Evolutionary conservation across 2,888 invertebrate genomes (phyloP), one percentile per base, ranked within the genome.

Genomic region (Tridacna crocea): DNA sequence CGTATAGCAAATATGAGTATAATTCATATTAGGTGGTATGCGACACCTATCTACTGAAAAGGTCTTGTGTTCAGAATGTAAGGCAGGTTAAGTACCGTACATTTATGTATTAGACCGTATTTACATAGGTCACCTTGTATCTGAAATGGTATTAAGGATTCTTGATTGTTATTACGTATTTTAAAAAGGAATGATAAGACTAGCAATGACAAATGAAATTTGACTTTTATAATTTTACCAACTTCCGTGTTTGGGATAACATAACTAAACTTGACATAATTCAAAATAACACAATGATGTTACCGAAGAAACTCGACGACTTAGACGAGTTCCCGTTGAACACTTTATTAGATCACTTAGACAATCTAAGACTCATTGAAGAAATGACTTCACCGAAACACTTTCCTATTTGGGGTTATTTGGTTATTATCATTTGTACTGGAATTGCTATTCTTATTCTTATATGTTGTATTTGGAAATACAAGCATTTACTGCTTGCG

Each of bases 121-220:
- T 36, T 36, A 36, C 36, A 24, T 27, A 27, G 63, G 63, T 63
- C 19, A 63, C 63, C 19, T 63, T 27, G 27, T 26, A 63, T 63
- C 63, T 63, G 12, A 27, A 26, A 19, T 63, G 19, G 63, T 63
- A 63, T 27, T 63, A 61, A 63, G 63, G 63, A 63, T 63, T 63
- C 63, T 61, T 61, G 22, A 22, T 63, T 63, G 12, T 27, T 26
- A 27, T 63, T 63, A 26, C 63, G n/a, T n/a, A 63, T 24, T 24
- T 63, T 61, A 3, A 61, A 27, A 27, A 26, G 26, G 63, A 63
- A 27, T 27, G 36, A 27, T 17, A 65, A n/a, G n/a, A n/a, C n/a
- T n/a, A n/a, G n/a, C n/a, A n/a, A n/a, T n/a, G n/a, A n/a, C n/a
- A 4, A 27, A 27, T 65, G 17, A 24, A 17, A 27, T n/a, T 63